Evolutionary conservation across 2,888 invertebrate genomes (phyloP).

Genomic region (Psylliodes chrysocephalus): DNA sequence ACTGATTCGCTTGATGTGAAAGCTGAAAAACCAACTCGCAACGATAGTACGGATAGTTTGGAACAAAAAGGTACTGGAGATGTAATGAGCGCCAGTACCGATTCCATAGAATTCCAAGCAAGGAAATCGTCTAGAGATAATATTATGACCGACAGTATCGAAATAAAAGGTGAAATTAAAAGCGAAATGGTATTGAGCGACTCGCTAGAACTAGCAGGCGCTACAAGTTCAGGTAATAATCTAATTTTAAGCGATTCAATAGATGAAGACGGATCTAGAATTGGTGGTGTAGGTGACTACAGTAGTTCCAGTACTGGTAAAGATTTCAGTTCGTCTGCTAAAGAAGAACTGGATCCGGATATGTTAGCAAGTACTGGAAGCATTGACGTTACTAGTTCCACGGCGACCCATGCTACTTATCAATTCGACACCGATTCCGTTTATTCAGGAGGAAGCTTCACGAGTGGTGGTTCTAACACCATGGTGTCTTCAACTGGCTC

Average conservation of each 20-base stretch:
- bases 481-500: constrained; percentile 83
- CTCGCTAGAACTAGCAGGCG: constrained; percentile 64
- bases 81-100: constrained; percentile 71
- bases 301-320: constrained; percentile 66
- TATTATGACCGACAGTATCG: constrained; percentile 70
- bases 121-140: constrained; percentile 57
- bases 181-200: constrained; percentile 66
- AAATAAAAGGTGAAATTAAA: constrained; percentile 60
- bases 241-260: constrained; percentile 64
- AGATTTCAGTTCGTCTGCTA: constrained; percentile 64
- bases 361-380: constrained; percentile 78
- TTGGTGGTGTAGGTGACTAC: constrained; percentile 59
- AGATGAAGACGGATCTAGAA: constrained; percentile 63
- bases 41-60: constrained; percentile 75
- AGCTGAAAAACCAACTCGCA: constrained; percentile 64
- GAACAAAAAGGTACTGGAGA: constrained; percentile 67
- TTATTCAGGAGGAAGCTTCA: constrained; percentile 87
- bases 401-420: constrained; percentile 84
- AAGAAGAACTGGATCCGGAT: constrained; percentile 60
- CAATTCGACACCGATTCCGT: constrained; percentile 87
- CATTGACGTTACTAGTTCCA: constrained; percentile 80
- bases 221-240: constrained; percentile 53
- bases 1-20: constrained; percentile 72
- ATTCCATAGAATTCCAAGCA: constrained; percentile 67
- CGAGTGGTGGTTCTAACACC: constrained; percentile 85